Base-by-base conservation (phyloP, 2,888 invertebrate genomes). In the Cancer borealis region DNA sequence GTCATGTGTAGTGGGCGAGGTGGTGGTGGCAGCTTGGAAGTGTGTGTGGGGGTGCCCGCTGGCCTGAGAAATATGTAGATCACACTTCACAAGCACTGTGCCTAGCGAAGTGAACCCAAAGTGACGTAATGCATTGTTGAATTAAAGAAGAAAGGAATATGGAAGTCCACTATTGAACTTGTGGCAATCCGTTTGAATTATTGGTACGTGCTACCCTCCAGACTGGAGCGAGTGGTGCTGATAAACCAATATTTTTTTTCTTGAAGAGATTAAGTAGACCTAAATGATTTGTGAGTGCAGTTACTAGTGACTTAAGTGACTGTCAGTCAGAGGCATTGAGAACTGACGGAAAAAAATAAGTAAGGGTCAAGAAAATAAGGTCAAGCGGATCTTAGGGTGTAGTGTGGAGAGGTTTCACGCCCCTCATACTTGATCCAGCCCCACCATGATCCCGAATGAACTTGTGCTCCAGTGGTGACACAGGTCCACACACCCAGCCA, bases 41-140 rank as follows among this genome's bases (percentile, higher is more conserved):
- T 84, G 84, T 84, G 84, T 84, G 84, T 84, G 84, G 84, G 66
- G 84, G 84, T 84, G 84, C 84, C 84, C 84, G 84, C 84, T 84
- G 84, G 39, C 39, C 84, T 84, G 39, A 84, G 39, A 84, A 84
- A 39, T 84, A 84, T 84, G 84, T 84, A 39, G 84, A 84, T 84
- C 84, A 84, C 84, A 84, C 84, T 84, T 39, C 1, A 30, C 84
- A 39, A 84, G 84, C 84, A 84, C 84, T 30, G 12, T 84, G 84
- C 84, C 84, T 1, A 39, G 84, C 30, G n/a, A 39, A 84, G 84
- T 84, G 39, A 84, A 30, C 10, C 84, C 39, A 39, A 1, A 84
- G 84, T 84, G 84, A 39, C 84, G 30, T 30, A 84, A 84, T 84
- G 84, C 3, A 12, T 10, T 84, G 39, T 84, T 17, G 39, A 39